Evolutionary conservation across 2,797 vertebrate species (phyloP).

Genomic region (Pipistrellus pygmaeus): DNA sequence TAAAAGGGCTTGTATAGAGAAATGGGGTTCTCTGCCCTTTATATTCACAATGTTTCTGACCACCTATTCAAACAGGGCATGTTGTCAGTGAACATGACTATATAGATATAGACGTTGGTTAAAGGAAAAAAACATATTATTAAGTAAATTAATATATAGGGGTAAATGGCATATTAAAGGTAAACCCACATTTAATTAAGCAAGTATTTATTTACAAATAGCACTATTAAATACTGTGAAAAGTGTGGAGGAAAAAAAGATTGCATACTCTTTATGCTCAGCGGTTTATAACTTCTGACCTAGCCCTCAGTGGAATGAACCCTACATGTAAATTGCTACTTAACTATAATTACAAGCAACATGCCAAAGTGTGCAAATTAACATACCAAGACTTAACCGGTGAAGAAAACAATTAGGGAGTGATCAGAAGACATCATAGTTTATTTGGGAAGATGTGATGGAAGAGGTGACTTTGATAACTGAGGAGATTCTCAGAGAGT

Average conservation of each 20-base stretch:
- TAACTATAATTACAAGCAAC: slow-evolving; percentile 57
- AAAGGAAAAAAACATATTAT: slow-evolving; percentile 54
- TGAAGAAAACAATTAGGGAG: slow-evolving; percentile 34
- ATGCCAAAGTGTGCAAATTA: slow-evolving; percentile 42
- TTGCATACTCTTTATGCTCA: slow-evolving; percentile 9
- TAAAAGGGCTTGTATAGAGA: not conserved
- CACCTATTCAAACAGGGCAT: slow-evolving; percentile 58
- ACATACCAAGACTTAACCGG: not conserved
- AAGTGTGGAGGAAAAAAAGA: slow-evolving; percentile 28
- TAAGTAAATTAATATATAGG: slow-evolving; percentile 57
- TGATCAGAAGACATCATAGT: slow-evolving; percentile 13
- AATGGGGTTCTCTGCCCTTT: slow-evolving; percentile 46
- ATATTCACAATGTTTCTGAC: slow-evolving; percentile 45
- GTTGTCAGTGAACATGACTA: slow-evolving; percentile 30
- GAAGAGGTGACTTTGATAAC: slow-evolving; percentile 3
- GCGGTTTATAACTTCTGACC: slow-evolving; percentile 45
- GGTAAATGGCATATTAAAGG: slow-evolving; percentile 53
- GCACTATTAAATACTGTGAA: slow-evolving; percentile 28
- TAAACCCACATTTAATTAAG: slow-evolving; percentile 70
- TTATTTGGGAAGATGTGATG: slow-evolving; percentile 42
- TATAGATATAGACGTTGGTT: not conserved
- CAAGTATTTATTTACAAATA: slow-evolving; percentile 58
- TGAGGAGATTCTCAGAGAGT: not conserved
- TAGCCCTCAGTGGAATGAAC: slow-evolving; percentile 20
- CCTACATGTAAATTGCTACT: slow-evolving; percentile 51